Conservation (phyloP, 2,888 invertebrate genomes). For the Craniophora ligustri region DNA sequence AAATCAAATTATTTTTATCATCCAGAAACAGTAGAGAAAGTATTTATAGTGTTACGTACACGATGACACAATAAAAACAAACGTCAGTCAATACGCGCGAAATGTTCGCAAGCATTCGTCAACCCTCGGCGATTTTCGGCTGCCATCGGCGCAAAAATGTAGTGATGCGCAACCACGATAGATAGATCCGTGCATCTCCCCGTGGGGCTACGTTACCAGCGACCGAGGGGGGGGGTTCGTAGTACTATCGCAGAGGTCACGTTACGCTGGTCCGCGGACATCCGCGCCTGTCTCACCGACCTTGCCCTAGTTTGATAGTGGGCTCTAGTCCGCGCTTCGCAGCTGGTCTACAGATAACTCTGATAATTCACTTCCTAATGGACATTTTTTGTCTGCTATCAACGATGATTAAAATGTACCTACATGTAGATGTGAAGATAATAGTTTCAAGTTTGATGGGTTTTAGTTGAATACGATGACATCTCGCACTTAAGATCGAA, state of each 20-base stretch:
- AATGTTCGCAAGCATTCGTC: slow-evolving; percentile 49
- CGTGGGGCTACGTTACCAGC: slow-evolving; percentile 39
- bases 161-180: slow-evolving; percentile 52
- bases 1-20: too few species aligned
- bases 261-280: slow-evolving; percentile 63
- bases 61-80: slow-evolving; percentile 44
- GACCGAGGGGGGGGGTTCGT: slow-evolving; percentile 53
- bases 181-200: slow-evolving; percentile 58
- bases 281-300: slow-evolving; percentile 62
- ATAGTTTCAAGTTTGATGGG: slow-evolving; percentile 3
- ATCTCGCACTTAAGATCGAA: neutral
- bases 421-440: slow-evolving; percentile 24
- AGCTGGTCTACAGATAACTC: slow-evolving; percentile 65
- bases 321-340: slow-evolving; percentile 62
- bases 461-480: slow-evolving; percentile 2
- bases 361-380: slow-evolving; percentile 77
- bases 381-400: slow-evolving; percentile 50
- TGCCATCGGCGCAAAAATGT: slow-evolving; percentile 61
- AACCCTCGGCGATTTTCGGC: slow-evolving; percentile 71
- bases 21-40: slow-evolving; percentile 43
- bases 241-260: slow-evolving; percentile 65
- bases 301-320: slow-evolving; percentile 83
- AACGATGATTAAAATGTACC: slow-evolving; percentile 27
- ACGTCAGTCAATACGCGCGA: slow-evolving; percentile 52
- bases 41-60: slow-evolving; percentile 32